Percentiles rank a stretch among this genome's conserved stretches.
These are phyloP conservation scores for Clamator glandarius DNA, from an alignment of 2,797 vertebrate species.

Conservation along the genomic window DNA sequence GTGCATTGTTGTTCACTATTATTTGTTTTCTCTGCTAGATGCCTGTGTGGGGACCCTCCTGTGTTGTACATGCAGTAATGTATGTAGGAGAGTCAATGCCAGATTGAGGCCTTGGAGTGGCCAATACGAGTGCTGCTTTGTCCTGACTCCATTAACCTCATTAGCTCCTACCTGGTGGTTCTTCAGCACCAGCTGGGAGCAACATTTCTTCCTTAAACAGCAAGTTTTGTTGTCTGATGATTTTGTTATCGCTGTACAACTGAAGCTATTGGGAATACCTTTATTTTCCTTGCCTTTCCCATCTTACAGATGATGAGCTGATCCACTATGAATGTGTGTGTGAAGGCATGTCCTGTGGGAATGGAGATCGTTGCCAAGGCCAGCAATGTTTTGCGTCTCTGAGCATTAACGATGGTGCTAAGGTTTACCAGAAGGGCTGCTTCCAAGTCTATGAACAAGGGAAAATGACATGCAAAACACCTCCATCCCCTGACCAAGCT, in stretches of 20 bases:
- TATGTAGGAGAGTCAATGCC: rapidly evolving
- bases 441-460: slow-evolving; percentile 93
- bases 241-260: rapidly evolving
- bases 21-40: not conserved
- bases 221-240: not conserved
- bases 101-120: not conserved
- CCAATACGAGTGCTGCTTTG: not conserved
- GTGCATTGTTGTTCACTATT: not conserved
- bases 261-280: not conserved
- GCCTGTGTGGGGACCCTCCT: not conserved
- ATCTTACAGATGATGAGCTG: slow-evolving; percentile 80
- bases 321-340: slow-evolving; percentile 92
- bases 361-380: slow-evolving; percentile 87
- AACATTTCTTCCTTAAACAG: not conserved
- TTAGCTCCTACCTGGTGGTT: not conserved
- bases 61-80: rapidly evolving
- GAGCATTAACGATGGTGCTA: slow-evolving; percentile 84
- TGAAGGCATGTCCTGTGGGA: slow-evolving; percentile 89
- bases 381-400: slow-evolving; percentile 94
- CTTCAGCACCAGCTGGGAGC: not conserved
- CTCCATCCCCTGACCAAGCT: slow-evolving; percentile 91
- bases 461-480: slow-evolving; percentile 94
- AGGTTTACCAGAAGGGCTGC: slow-evolving; percentile 94
- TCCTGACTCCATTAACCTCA: not conserved
- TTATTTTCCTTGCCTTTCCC: not conserved